Conservation (phyloP, 2,797 vertebrate genomes). For the Discoglossus pictus region DNA sequence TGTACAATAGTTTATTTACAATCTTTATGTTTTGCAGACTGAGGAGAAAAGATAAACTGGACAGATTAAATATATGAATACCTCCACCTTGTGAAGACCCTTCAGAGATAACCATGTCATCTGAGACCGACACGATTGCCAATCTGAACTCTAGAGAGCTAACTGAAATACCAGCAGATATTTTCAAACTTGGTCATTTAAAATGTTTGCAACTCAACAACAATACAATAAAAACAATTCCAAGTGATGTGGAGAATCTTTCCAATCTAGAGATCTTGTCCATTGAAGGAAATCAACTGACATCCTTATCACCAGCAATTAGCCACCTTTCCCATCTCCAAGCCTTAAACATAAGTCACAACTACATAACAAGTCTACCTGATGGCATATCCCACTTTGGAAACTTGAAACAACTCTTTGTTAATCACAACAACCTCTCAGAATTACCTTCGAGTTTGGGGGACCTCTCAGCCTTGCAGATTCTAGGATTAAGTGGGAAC, state of each 20-base stretch:
- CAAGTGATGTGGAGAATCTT: constrained; percentile 50
- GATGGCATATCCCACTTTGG: constrained; percentile 56
- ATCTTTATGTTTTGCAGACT: constrained; percentile 15
- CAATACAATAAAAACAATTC: constrained; percentile 59
- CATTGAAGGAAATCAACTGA: constrained; percentile 60
- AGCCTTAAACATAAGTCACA: constrained; percentile 59
- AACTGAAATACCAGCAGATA: constrained; percentile 52
- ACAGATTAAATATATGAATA: background rate
- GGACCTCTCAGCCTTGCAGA: constrained; percentile 60
- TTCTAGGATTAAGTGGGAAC: constrained; percentile 59
- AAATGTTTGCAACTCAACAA: constrained; percentile 61
- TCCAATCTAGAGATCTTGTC: constrained; percentile 60
- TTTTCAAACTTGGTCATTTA: constrained; percentile 55
- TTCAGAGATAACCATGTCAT: background rate
- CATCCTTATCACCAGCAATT: constrained; percentile 61
- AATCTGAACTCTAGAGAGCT: constrained; percentile 56
- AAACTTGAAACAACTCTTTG: constrained; percentile 55
- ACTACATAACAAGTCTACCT: constrained; percentile 53
- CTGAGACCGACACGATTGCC: constrained; percentile 44
- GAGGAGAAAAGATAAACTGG: background rate
- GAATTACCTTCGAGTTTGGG: constrained; percentile 56
- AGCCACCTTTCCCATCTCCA: constrained; percentile 56
- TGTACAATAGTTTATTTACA: no score
- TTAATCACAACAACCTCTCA: constrained; percentile 57
- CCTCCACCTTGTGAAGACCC: background rate